A percentile compares a stretch with the other conserved stretches of the same genome.
These are phyloP conservation scores for Anguilla marmorata DNA, from an alignment of 2,797 vertebrate species.

Conservation along the genomic window DNA sequence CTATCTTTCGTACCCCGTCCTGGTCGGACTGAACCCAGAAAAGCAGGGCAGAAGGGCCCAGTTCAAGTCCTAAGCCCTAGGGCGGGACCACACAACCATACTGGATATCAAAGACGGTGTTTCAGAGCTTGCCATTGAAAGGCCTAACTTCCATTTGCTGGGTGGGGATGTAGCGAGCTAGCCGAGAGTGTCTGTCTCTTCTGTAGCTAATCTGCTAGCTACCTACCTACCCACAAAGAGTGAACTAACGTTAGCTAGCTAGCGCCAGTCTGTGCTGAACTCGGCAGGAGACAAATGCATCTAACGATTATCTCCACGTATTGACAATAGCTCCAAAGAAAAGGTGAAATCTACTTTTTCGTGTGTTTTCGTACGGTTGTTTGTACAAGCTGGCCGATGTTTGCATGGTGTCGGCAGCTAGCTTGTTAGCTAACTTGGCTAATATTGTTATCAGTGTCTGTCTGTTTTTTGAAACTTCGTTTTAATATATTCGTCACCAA, in stretches of 20 bases:
- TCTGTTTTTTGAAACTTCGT: neutral
- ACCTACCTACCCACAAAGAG: slow-evolving; percentile 14
- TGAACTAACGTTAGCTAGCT: slow-evolving; percentile 23
- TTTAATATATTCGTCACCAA: neutral
- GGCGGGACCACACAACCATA: slow-evolving; percentile 11
- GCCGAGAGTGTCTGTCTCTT: slow-evolving; percentile 15
- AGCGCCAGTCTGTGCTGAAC: slow-evolving; percentile 24
- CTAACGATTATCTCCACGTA: slow-evolving; percentile 21
- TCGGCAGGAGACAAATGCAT: slow-evolving; percentile 25
- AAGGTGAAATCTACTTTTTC: slow-evolving; percentile 26
- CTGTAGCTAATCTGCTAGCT: neutral
- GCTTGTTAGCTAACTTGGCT: neutral
- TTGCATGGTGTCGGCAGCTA: slow-evolving; percentile 8
- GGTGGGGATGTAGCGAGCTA: slow-evolving; percentile 34
- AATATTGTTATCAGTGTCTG: neutral
- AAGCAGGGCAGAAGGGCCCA: neutral
- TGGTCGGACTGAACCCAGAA: neutral
- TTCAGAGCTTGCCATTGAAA: slow-evolving; percentile 21
- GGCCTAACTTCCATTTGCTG: slow-evolving; percentile 24
- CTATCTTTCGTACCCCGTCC: slow-evolving; percentile 9
- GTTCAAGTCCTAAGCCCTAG: slow-evolving; percentile 19
- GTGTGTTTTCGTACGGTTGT: neutral
- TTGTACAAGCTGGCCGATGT: slow-evolving; percentile 4
- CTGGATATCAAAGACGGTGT: slow-evolving; percentile 20
- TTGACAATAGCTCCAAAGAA: slow-evolving; percentile 31